Conservation (phyloP, 2,888 invertebrate species). For the Phragmatobia fuliginosa region DNA sequence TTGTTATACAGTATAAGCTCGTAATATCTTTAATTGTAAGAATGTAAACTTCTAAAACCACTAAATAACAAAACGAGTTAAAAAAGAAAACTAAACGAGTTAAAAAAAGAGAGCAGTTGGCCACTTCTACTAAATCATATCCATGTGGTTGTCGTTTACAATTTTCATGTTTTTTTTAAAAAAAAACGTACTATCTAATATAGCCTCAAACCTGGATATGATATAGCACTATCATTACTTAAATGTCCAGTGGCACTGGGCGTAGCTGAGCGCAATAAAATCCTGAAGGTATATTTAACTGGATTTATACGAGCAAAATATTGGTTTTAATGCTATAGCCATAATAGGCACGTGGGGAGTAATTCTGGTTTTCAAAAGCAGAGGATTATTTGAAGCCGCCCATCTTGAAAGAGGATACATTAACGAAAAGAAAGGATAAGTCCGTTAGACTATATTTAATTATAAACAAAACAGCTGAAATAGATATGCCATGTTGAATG, state of each 20-base stretch:
- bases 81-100: no score
- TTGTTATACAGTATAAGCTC: no score
- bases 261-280: constrained; percentile 22
- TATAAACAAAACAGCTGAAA: not conserved
- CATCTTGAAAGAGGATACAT: not conserved
- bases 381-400: not conserved
- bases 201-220: constrained; percentile 6
- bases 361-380: not conserved
- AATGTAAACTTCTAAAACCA: no score
- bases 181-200: not conserved
- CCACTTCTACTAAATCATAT: not conserved
- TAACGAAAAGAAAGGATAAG: not conserved
- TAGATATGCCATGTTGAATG: not conserved
- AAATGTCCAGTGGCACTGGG: constrained; percentile 15
- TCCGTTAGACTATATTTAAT: not conserved
- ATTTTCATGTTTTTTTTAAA: not conserved
- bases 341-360: not conserved
- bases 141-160: not conserved
- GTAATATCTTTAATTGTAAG: no score
- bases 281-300: not conserved
- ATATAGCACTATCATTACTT: constrained; percentile 18
- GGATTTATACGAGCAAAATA: not conserved
- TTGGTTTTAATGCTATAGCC: not conserved
- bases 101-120: no score
- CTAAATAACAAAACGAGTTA: no score